Percentiles rank a stretch among this genome's conserved stretches.
phyloP scores from a whole-genome alignment of 2,113 vertebrate genomes.

The Urocolius indicus region DNA sequence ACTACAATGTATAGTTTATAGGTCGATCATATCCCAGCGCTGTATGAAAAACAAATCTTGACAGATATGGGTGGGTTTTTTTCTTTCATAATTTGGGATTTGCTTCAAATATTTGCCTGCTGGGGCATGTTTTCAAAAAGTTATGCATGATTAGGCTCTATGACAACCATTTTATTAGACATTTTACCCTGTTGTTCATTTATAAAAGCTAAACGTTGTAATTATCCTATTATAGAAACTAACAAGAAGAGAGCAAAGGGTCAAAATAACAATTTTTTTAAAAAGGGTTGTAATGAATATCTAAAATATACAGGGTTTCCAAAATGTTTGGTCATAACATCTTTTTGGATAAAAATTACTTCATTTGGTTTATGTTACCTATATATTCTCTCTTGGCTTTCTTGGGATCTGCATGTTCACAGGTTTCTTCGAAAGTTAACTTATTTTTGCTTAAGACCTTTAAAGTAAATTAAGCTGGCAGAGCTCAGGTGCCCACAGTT shows the following conservation, averaged over 20 bases:
- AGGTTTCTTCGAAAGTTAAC: not conserved
- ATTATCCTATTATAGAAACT: conserved; percentile 33
- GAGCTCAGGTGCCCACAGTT: not conserved
- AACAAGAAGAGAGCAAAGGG: not conserved
- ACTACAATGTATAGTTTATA: not conserved
- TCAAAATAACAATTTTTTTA: not conserved
- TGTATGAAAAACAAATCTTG: not conserved
- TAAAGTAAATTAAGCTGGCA: not conserved
- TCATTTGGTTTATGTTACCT: not conserved
- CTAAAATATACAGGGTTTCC: not conserved
- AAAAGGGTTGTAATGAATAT: not conserved
- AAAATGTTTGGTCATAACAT: not conserved
- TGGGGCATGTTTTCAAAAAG: not conserved
- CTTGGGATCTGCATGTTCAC: not conserved
- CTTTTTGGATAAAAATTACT: not conserved
- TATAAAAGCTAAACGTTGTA: conserved; percentile 41
- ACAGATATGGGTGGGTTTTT: not conserved
- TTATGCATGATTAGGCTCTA: conserved; percentile 30
- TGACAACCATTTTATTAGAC: conserved; percentile 34
- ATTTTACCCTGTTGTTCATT: conserved; percentile 4
- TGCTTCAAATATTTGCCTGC: not conserved
- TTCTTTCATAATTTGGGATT: not conserved
- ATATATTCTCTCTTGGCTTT: not conserved
- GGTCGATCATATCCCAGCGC: not conserved
- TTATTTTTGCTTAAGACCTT: not conserved